Base-by-base conservation (phyloP, 2,797 vertebrate genomes). In the Martes flavigula region DNA sequence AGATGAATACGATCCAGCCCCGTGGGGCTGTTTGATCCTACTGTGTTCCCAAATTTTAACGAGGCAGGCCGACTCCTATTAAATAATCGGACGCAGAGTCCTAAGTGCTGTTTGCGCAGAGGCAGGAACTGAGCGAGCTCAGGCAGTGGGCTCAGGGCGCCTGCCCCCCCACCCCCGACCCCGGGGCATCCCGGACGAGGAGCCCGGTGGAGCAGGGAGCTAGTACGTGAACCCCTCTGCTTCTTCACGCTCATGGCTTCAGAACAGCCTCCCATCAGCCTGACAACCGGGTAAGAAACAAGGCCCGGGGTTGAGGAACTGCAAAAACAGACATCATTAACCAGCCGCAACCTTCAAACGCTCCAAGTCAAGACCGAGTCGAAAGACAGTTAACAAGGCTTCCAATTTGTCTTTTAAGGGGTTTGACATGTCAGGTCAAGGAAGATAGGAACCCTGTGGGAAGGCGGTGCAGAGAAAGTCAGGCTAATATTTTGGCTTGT, bases 301-400 rank as follows among this genome's bases (percentile, higher is more conserved):
- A 94, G 72, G 32, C 54, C 43, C 56, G 62, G 8, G 7, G 60
- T 30, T 48, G 56, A 88, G 60, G 13, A 21, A 58, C 17, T 94
- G 51, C 72, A 48, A 94, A 92, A 90, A 46, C 23, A 92, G 64
- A 94, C 94, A 82, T 72, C 87, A 58, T 56, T 92, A 95, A 75
- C 81, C 85, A 54, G 77, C 58, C 51, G 51, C 70, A 70, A 62
- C 62, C 81, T 87, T 95, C 90, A 93, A 87, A 83, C 23, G 13
- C 72, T 82, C 87, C 90, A 58, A 73, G 77, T 92, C 90, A 72
- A 94, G 62, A 56, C 77, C 87, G 70, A 94, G 82, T 78, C 14
- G 0, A 90, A 77, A 40, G n/a, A 66, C 73, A 77, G 43, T 92
- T 96, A 95, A 93, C 73, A 94, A 95, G 48, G 2, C 64, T 93